Evolutionary conservation across 2,797 vertebrate genomes (phyloP).

Genomic region (Lacerta bilineata): DNA sequence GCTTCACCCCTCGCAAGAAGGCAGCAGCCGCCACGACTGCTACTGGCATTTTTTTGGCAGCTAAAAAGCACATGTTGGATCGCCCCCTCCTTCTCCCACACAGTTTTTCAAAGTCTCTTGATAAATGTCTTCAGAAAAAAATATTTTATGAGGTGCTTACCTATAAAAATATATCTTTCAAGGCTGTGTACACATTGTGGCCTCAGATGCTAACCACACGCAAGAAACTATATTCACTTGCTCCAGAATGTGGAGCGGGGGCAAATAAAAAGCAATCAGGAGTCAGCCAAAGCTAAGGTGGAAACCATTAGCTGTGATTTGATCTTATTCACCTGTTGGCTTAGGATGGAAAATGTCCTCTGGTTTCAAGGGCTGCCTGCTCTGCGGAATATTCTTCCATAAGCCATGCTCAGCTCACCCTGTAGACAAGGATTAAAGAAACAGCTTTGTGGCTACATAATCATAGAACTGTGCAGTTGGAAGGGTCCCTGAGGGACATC

Average conservation of each 20-base stretch:
- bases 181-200: conserved; percentile 68
- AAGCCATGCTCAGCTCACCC: background rate
- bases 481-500: too few species aligned
- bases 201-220: conserved; percentile 72
- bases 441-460: background rate
- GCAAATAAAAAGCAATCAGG: conserved; percentile 41
- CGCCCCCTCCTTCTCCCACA: conserved; percentile 64
- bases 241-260: conserved; percentile 38
- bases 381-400: background rate
- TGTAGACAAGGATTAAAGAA: background rate
- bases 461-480: too few species aligned
- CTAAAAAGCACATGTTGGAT: conserved; percentile 89
- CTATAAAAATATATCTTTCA: conserved; percentile 82
- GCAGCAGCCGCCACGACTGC: conserved; percentile 57
- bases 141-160: conserved; percentile 79
- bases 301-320: conserved; percentile 70
- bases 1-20: conserved; percentile 75
- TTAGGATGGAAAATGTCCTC: conserved; percentile 46
- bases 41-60: conserved; percentile 75
- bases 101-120: conserved; percentile 80
- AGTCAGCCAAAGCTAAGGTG: conserved; percentile 50
- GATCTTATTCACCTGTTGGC: conserved; percentile 71
- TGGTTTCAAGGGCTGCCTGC: conserved; percentile 40
- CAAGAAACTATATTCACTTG: conserved; percentile 60
- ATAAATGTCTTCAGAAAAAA: conserved; percentile 86